Evolutionary conservation across 2,888 invertebrate genomes (phyloP).

Genomic region (Cremastobaeus sp.): DNA sequence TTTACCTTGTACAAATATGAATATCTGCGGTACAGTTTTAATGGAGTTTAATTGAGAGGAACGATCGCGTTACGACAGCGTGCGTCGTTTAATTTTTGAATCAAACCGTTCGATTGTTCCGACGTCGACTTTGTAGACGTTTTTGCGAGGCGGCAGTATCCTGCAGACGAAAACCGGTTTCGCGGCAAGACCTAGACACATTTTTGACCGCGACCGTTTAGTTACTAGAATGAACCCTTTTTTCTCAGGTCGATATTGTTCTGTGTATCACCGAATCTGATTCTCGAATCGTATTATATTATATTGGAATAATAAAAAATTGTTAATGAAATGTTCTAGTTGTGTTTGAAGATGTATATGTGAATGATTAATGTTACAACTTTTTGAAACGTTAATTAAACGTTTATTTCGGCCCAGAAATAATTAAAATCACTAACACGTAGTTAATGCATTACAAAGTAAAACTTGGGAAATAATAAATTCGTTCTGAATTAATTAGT

Average conservation of each 20-base stretch:
- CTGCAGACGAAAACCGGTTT: conserved; percentile 57
- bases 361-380: too few species aligned
- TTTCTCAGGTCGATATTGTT: conserved; percentile 22
- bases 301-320: too few species aligned
- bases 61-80: conserved; percentile 5
- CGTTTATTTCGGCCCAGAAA: too few species aligned
- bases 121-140: conserved; percentile 42
- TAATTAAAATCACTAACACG: conserved; percentile 44
- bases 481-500: conserved; percentile 52
- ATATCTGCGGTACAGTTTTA: conserved; percentile 23
- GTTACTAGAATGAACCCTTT: conserved; percentile 42
- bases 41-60: conserved; percentile 38
- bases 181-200: conserved; percentile 51
- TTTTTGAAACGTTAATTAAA: too few species aligned
- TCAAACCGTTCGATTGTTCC: conserved; percentile 48
- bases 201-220: conserved; percentile 48
- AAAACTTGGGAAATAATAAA: conserved; percentile 46
- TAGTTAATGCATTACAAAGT: too few species aligned
- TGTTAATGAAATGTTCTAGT: too few species aligned
- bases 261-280: too few species aligned
- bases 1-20: too few species aligned
- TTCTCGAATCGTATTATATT: not conserved
- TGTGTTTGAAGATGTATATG: too few species aligned
- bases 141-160: conserved; percentile 38
- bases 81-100: conserved; percentile 43